Evolutionary conservation across 2,113 vertebrate genomes (phyloP).

Genomic region (Oophaga pumilio): DNA sequence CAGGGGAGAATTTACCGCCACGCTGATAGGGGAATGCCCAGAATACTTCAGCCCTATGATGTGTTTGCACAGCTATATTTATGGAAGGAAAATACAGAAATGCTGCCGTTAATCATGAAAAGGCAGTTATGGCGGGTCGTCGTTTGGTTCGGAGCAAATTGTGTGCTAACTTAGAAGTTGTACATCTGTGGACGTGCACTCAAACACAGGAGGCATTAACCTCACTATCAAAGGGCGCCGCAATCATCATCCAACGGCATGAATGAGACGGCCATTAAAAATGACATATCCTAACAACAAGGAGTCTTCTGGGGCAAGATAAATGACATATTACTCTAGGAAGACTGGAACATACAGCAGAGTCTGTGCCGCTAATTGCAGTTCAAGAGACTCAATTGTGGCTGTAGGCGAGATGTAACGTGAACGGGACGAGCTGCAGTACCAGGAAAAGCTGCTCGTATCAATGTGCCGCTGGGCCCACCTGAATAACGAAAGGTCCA

Average conservation of each 20-base stretch:
- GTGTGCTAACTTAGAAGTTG: neutral
- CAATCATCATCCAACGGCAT: neutral
- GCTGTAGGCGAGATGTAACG: neutral
- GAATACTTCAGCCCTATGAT: slow-evolving; percentile 29
- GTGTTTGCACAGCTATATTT: slow-evolving; percentile 35
- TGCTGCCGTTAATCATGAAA: slow-evolving; percentile 27
- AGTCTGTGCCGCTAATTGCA: neutral
- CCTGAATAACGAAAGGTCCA: neutral
- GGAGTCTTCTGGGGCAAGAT: neutral
- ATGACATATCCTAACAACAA: neutral
- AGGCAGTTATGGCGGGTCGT: neutral
- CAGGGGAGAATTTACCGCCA: slow-evolving; percentile 22
- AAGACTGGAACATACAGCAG: neutral
- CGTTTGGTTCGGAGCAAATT: neutral
- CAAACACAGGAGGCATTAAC: neutral
- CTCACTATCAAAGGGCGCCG: neutral
- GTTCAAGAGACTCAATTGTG: neutral
- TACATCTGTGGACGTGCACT: neutral
- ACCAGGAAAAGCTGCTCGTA: neutral
- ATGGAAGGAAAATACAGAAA: slow-evolving; percentile 19
- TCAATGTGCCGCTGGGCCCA: neutral
- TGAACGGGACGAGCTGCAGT: neutral
- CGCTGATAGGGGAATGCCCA: slow-evolving; percentile 23
- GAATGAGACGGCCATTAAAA: slow-evolving; percentile 2
- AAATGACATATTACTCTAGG: neutral